Percentiles rank a stretch among this genome's conserved stretches.
Conservation (phyloP, 2,888 invertebrate genomes). For the Euplagia quadripunctaria region DNA sequence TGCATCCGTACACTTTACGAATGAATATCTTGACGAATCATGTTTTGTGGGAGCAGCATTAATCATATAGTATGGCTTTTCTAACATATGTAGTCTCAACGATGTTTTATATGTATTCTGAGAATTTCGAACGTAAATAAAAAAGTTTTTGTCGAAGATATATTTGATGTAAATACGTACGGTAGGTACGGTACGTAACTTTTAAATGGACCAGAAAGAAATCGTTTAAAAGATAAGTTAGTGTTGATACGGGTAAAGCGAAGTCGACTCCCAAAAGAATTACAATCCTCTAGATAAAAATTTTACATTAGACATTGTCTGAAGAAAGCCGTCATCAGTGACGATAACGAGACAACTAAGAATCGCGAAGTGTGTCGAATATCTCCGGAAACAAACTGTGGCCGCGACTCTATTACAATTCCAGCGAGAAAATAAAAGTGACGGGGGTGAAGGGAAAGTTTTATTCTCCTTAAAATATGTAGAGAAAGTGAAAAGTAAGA, state of each 20-base stretch:
- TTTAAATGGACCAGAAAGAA: constrained; percentile 53
- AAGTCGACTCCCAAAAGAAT: constrained; percentile 72
- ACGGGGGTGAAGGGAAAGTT: constrained; percentile 81
- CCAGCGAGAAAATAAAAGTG: constrained; percentile 76
- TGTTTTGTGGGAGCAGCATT: constrained; percentile 14
- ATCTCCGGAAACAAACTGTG: constrained; percentile 64
- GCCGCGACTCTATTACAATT: constrained; percentile 74
- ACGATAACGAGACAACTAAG: constrained; percentile 77
- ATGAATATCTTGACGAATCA: constrained; percentile 20
- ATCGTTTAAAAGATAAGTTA: constrained; percentile 56
- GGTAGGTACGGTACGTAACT: constrained; percentile 42
- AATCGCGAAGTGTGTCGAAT: constrained; percentile 66
- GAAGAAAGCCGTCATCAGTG: constrained; percentile 61
- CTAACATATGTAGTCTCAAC: constrained; percentile 11
- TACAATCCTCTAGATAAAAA: constrained; percentile 66
- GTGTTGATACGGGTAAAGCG: constrained; percentile 51
- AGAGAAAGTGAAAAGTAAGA: constrained; percentile 87
- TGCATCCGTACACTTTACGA: constrained; percentile 34
- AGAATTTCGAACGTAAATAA: constrained; percentile 1
- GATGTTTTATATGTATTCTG: neutral
- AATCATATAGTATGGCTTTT: constrained; percentile 15
- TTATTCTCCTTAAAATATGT: constrained; percentile 88
- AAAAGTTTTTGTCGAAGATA: constrained; percentile 22
- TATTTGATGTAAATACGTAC: constrained; percentile 42
- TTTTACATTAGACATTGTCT: constrained; percentile 69